Evolutionary conservation across 2,113 vertebrate genomes (phyloP).

Genomic region (Pluvialis apricaria): DNA sequence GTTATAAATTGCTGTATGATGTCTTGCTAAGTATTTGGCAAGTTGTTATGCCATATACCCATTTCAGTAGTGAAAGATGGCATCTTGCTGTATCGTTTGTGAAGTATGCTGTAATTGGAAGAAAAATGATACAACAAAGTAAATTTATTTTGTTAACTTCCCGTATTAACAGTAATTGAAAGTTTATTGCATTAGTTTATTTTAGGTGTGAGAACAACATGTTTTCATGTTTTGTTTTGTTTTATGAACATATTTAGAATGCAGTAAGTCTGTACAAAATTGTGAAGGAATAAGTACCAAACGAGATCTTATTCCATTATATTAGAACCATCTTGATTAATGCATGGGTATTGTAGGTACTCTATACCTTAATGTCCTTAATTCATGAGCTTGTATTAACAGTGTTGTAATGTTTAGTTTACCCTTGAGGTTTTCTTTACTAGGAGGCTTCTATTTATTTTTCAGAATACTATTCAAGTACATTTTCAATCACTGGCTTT

Average conservation of each 20-base stretch:
- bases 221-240: neutral
- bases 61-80: neutral
- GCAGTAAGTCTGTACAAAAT: neutral
- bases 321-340: neutral
- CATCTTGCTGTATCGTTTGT: neutral
- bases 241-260: neutral
- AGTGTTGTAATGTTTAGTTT: neutral
- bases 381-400: neutral
- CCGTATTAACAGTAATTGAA: neutral
- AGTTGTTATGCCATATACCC: neutral
- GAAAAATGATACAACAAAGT: neutral
- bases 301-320: neutral
- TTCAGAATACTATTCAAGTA: neutral
- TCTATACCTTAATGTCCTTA: neutral
- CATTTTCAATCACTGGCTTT: neutral
- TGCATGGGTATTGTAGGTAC: neutral
- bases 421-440: neutral
- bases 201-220: neutral
- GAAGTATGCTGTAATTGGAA: neutral
- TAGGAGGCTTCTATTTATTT: neutral
- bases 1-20: neutral
- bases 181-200: neutral
- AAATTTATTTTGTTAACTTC: neutral
- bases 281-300: neutral
- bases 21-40: neutral